Percentiles rank a stretch among this genome's conserved stretches.
Conservation (phyloP, 2,113 vertebrate genomes). For the Panthera uncia region DNA sequence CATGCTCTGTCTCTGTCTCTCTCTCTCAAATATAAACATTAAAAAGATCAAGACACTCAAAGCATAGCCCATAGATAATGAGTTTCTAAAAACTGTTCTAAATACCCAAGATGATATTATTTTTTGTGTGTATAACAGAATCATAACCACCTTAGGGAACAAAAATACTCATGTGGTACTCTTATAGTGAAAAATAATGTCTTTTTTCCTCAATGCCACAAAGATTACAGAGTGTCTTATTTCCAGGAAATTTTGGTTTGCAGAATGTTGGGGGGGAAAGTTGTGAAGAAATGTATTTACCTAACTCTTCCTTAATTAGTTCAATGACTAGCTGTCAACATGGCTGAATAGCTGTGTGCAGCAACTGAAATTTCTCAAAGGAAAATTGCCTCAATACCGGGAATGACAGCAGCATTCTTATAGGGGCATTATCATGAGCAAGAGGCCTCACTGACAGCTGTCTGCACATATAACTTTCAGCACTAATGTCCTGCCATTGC, state of each 20-base stretch:
- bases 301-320: neutral
- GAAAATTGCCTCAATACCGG: neutral
- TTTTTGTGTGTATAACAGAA: neutral
- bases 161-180: neutral
- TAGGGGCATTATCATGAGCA: neutral
- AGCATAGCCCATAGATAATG: neutral
- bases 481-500: rapidly evolving
- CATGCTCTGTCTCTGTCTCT: too few relatives aligned
- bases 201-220: neutral
- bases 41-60: neutral
- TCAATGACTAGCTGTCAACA: neutral
- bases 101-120: neutral
- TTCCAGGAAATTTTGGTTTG: neutral
- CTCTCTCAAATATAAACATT: too few relatives aligned
- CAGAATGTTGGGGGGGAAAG: neutral
- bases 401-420: neutral
- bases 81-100: neutral
- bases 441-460: neutral
- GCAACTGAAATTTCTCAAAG: neutral
- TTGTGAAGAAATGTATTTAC: neutral
- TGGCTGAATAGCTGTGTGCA: neutral
- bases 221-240: neutral
- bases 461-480: neutral
- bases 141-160: neutral
- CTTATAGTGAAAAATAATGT: neutral